phyloP scores from a whole-genome alignment of 2,797 vertebrate genomes.

The Orestias chungarensis region DNA sequence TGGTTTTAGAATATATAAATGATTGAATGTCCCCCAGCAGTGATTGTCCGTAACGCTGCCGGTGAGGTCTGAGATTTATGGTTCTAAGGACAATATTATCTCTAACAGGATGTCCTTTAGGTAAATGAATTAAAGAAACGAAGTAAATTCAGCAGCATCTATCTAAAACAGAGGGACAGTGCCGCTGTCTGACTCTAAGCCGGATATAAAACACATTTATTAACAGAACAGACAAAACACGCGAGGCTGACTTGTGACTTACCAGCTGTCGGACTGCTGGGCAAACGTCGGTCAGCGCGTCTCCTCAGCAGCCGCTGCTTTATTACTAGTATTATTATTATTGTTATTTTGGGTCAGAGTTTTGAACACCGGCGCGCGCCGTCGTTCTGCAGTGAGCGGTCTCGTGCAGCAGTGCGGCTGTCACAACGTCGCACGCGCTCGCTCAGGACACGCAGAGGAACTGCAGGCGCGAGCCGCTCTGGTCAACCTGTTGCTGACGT shows the following conservation, averaged over 20 bases:
- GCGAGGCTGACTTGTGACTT: neutral
- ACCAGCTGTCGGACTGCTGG: neutral
- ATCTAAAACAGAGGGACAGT: neutral
- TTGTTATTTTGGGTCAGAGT: neutral
- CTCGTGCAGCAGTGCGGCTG: conserved; percentile 25
- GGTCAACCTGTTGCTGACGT: conserved; percentile 58
- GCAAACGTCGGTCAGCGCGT: neutral
- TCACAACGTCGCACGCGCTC: conserved; percentile 31
- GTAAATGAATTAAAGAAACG: neutral
- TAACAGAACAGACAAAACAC: neutral
- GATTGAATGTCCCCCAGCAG: neutral
- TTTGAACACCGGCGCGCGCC: conserved; percentile 5
- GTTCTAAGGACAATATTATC: neutral
- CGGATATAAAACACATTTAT: neutral
- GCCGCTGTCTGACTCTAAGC: neutral
- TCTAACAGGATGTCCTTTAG: neutral
- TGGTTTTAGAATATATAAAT: too few relatives aligned
- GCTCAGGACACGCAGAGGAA: neutral
- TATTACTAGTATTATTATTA: too few relatives aligned
- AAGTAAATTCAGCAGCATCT: neutral
- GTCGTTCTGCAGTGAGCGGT: conserved; percentile 38
- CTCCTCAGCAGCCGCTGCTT: neutral
- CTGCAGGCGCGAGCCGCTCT: conserved; percentile 36
- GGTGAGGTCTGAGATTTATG: neutral
- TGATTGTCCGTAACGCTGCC: neutral